Percentiles rank a stretch among this genome's conserved stretches.
Evolutionary conservation across 2,888 invertebrate genomes (phyloP).

Genomic region (Pegoplata infirma): DNA sequence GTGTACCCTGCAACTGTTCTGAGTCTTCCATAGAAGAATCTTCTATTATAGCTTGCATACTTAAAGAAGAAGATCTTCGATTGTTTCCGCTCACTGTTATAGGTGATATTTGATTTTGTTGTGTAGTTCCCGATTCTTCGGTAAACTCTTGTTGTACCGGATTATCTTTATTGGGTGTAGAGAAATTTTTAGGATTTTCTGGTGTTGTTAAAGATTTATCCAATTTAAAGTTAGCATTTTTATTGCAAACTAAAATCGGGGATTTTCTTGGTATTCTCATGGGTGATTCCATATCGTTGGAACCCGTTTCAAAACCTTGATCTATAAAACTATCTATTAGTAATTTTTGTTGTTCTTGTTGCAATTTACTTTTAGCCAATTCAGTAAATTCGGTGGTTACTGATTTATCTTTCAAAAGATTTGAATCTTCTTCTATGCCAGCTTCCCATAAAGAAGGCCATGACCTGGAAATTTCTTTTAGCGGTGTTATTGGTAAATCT

Average conservation of each 20-base stretch:
- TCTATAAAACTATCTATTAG: constrained; percentile 70
- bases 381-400: constrained; percentile 14
- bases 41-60: constrained; percentile 72
- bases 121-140: background rate
- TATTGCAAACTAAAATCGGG: background rate
- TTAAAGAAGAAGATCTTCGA: constrained; percentile 62
- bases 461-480: background rate
- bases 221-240: constrained; percentile 1
- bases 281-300: constrained; percentile 73
- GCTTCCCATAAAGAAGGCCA: constrained; percentile 39
- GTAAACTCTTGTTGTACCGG: constrained; percentile 65
- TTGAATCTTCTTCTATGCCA: background rate
- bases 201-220: background rate
- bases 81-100: constrained; percentile 48
- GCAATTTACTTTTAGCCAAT: constrained; percentile 9
- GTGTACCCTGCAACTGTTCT: constrained; percentile 46
- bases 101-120: constrained; percentile 59
- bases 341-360: background rate
- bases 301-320: constrained; percentile 76
- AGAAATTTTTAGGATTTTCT: constrained; percentile 18
- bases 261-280: constrained; percentile 53
- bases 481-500: constrained; percentile 65
- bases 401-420: background rate
- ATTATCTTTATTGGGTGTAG: background rate
- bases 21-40: constrained; percentile 68